These are phyloP conservation scores for Gambelia wislizenii DNA, from an alignment of 2,797 vertebrate genomes.

Conservation along the genomic window DNA sequence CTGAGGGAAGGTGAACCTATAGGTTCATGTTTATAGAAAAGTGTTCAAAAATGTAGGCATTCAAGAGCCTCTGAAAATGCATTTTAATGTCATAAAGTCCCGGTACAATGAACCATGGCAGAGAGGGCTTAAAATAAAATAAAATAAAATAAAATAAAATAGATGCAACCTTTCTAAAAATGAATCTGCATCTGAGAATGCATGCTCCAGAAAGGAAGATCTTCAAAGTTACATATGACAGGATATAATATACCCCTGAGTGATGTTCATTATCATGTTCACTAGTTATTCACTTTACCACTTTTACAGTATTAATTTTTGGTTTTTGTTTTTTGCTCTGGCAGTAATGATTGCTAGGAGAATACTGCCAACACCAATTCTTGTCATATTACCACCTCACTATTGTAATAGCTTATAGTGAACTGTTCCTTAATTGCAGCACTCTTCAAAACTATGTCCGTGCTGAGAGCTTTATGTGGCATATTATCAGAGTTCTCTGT, in stretches of 20 bases:
- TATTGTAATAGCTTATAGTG: conserved; percentile 35
- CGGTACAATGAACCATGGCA: conserved; percentile 58
- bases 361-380: conserved; percentile 42
- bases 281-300: conserved; percentile 42
- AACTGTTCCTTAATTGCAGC: conserved; percentile 47
- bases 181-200: background rate
- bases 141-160: too few species aligned
- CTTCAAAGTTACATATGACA: conserved; percentile 4
- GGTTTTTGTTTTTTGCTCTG: conserved; percentile 41
- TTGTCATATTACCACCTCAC: conserved; percentile 47
- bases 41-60: background rate
- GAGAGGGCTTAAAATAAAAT: conserved; percentile 22
- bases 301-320: too few species aligned
- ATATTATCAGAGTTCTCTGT: conserved; percentile 17
- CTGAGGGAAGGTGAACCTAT: conserved; percentile 35
- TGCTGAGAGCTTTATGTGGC: conserved; percentile 10
- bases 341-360: conserved; percentile 32
- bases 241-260: conserved; percentile 29
- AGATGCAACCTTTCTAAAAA: conserved; percentile 44
- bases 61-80: conserved; percentile 53
- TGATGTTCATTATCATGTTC: conserved; percentile 33
- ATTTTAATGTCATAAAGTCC: conserved; percentile 52
- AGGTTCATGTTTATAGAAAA: conserved; percentile 43
- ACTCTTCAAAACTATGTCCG: conserved; percentile 25
- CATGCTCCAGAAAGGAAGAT: conserved; percentile 17